Conservation (phyloP, 2,113 vertebrate species). For the Callocephalon fimbriatum region DNA sequence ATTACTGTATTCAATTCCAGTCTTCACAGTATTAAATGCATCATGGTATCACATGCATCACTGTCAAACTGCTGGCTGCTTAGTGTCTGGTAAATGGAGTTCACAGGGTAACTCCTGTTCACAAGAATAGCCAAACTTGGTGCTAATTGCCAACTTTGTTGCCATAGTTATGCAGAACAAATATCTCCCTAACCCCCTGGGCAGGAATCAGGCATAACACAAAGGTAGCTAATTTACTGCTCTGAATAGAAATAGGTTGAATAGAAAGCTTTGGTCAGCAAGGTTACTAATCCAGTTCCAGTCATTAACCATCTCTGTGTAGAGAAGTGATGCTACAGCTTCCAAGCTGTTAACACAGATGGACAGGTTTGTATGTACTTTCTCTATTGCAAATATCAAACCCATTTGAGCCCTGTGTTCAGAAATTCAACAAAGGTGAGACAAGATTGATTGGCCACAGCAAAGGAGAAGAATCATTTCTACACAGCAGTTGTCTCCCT, state of each 20-base stretch:
- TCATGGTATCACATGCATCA: background rate
- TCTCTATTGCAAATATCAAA: background rate
- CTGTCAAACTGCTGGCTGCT: background rate
- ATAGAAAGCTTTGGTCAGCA: background rate
- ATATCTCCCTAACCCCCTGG: background rate
- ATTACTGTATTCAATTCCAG: background rate
- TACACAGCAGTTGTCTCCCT: background rate
- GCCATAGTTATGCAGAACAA: constrained; percentile 28
- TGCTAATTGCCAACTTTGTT: constrained; percentile 10
- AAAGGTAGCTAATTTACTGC: constrained; percentile 1
- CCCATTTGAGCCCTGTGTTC: background rate
- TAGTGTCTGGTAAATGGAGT: background rate
- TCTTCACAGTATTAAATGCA: background rate
- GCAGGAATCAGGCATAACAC: background rate
- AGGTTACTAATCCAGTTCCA: constrained; percentile 7
- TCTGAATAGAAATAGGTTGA: background rate
- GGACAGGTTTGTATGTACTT: background rate
- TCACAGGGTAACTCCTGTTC: background rate
- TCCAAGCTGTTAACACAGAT: background rate
- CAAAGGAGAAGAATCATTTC: background rate
- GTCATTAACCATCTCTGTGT: accelerated
- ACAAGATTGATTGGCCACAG: background rate
- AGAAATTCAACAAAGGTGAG: background rate
- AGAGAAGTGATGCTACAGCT: background rate
- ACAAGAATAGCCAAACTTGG: background rate